A percentile compares a stretch with the other conserved stretches of the same genome.
Evolutionary conservation across 2,113 vertebrate genomes (phyloP).

Genomic region (Pycnonotus jocosus): DNA sequence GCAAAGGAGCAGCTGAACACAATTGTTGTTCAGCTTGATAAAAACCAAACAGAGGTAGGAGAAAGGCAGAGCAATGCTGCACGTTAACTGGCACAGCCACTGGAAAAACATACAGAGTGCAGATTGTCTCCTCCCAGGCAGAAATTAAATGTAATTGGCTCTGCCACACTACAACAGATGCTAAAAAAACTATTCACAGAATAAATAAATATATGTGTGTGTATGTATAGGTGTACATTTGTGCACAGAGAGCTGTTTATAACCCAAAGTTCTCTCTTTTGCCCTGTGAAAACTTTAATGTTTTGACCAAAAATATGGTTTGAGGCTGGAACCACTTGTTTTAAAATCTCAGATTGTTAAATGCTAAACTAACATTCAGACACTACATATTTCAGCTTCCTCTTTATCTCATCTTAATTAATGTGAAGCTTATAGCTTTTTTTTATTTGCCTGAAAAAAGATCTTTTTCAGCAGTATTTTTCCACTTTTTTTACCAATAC

Average conservation of each 20-base stretch:
- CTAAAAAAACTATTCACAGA: not conserved
- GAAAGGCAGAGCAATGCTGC: not conserved
- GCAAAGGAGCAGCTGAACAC: conserved; percentile 29
- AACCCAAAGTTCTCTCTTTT: not conserved
- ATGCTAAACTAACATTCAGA: not conserved
- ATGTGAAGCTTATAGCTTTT: not conserved
- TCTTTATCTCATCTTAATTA: not conserved
- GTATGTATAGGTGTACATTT: not conserved
- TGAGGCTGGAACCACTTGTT: not conserved
- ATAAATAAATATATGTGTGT: not conserved
- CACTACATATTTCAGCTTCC: not conserved
- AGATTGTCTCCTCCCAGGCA: not conserved
- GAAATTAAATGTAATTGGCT: not conserved
- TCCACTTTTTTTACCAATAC: not conserved
- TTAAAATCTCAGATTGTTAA: not conserved
- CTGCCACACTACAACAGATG: not conserved
- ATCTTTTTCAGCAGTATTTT: not conserved
- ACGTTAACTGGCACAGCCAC: not conserved
- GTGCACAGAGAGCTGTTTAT: not conserved
- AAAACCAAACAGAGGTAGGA: conserved; percentile 4
- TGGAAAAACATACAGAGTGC: not conserved
- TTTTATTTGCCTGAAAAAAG: not conserved
- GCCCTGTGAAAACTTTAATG: not conserved
- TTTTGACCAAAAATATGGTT: not conserved
- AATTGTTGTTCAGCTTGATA: conserved; percentile 42